Base-by-base conservation (phyloP, 2,113 vertebrate genomes). In the Saguinus midas region DNA sequence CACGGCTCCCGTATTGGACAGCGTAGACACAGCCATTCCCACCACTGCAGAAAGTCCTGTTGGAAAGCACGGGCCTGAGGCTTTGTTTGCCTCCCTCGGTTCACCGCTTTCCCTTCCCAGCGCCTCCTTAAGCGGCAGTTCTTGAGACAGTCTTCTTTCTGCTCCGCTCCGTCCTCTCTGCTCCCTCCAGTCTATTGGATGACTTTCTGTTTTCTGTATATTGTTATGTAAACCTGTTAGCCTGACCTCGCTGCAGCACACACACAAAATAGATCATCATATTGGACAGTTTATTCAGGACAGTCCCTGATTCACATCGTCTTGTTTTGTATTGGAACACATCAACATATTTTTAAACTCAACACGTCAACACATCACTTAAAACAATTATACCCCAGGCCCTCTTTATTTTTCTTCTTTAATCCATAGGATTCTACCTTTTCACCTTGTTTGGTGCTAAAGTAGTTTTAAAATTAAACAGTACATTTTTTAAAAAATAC, bases 331-430 rank as follows among this genome's bases (percentile, higher is more conserved):
- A 29, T 66, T 88, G 75, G 75, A 85, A 80, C 37, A 40, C 90
- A 81, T 96, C 83, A 97, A 96, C 96, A 97, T 97, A 96, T 97
- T 98, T 97, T 97, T 97, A 95, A 98, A 96, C 87, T 61, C 90
- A 90, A 85, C 86, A 90, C 80, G 90, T 89, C 96, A 95, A 96
- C 95, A 96, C 88, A 88, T 90, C 91, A 96, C 88, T 97, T 97
- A 95, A 96, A 97, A 92, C 92, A 96, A 97, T 97, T 98, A 96
- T n/a, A 96, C 45, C 64, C 17, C 35, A 90, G 76, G 58, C 20
- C n/a, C 66, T 89, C 91, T 93, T 93, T 88, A 43, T 95, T 73
- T 88, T 64, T 35, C 55, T 72, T 61, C 87, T 90, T 94, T 61
- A 82, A 94, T 82, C 84, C 87, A 87, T n/a, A 32, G 37, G n/a